These are phyloP conservation scores for Heliothis virescens DNA, from an alignment of 1,140 invertebrate genomes.

Conservation along the genomic window DNA sequence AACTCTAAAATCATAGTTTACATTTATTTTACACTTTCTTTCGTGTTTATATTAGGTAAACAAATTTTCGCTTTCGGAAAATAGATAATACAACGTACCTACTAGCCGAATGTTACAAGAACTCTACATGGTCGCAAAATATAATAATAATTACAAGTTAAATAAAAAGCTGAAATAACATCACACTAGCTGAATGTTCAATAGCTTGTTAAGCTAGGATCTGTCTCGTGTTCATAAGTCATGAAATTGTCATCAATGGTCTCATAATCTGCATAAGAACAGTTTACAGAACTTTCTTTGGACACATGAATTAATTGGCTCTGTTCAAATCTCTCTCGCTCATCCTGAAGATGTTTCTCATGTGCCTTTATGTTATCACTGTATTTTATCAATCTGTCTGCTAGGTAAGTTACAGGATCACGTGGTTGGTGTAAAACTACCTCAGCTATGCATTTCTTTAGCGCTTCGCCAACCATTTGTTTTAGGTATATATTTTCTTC, in stretches of 20 bases:
- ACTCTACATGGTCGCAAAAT: too few species aligned
- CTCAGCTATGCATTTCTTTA: conserved; percentile 51
- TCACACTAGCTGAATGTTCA: neutral
- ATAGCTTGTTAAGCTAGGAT: neutral
- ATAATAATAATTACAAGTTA: too few species aligned
- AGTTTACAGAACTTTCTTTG: neutral
- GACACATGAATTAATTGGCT: conserved; percentile 1
- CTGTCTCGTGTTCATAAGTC: neutral
- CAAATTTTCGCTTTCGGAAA: too few species aligned
- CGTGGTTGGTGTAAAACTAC: conserved; percentile 45
- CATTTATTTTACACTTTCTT: too few species aligned
- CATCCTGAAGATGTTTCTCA: conserved; percentile 4
- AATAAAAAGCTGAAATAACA: neutral
- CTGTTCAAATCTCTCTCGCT: conserved; percentile 20
- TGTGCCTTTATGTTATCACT: conserved; percentile 6
- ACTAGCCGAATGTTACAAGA: too few species aligned
- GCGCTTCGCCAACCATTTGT: conserved; percentile 38
- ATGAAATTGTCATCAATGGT: neutral
- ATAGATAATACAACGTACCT: too few species aligned
- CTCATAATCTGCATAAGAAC: neutral
- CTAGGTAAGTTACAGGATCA: conserved; percentile 52
- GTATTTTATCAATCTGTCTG: conserved; percentile 43
- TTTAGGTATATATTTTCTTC: conserved; percentile 50
- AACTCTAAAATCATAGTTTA: too few species aligned
- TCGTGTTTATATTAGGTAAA: too few species aligned